phyloP scores from a whole-genome alignment of 1,140 invertebrate species.

The Pteromalus puparum region DNA sequence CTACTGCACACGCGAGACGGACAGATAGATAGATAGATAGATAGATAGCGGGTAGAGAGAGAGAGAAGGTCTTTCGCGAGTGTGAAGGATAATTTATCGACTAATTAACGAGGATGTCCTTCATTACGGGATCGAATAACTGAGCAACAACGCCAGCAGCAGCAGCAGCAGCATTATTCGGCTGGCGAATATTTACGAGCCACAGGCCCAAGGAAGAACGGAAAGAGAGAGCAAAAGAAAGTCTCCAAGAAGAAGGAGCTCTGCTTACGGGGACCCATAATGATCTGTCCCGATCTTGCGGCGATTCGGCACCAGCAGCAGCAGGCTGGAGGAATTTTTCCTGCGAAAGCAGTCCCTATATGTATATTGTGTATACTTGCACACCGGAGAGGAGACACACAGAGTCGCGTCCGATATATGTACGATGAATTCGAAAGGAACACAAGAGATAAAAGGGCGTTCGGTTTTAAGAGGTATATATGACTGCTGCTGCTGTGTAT shows the following conservation, averaged over 20 bases:
- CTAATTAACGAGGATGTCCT: constrained; percentile 76
- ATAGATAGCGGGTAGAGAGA: constrained; percentile 36
- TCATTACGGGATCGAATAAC: constrained; percentile 70
- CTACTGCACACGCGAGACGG: neutral
- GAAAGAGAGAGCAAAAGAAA: constrained; percentile 43
- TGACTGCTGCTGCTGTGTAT: neutral
- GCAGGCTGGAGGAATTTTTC: constrained; percentile 57
- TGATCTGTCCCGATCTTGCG: constrained; percentile 68
- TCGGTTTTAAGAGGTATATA: neutral
- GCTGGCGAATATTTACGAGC: constrained; percentile 73
- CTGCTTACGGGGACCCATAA: constrained; percentile 64
- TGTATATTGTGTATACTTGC: too few species aligned
- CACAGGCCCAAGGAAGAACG: constrained; percentile 49
- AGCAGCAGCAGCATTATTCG: constrained; percentile 69
- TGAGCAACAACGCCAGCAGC: constrained; percentile 51
- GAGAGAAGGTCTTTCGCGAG: constrained; percentile 57
- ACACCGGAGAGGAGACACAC: neutral
- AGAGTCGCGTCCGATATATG: neutral
- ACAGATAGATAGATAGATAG: constrained; percentile 19
- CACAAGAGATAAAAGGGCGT: constrained; percentile 30
- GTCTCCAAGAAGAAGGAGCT: constrained; percentile 16
- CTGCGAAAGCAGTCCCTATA: constrained; percentile 24
- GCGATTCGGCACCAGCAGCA: constrained; percentile 60
- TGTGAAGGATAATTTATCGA: constrained; percentile 74
- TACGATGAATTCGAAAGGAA: constrained; percentile 32